Percentiles rank a stretch among this genome's conserved stretches.
These are phyloP conservation scores for Vulpes vulpes DNA, from an alignment of 2,113 vertebrate genomes.

Conservation along the genomic window DNA sequence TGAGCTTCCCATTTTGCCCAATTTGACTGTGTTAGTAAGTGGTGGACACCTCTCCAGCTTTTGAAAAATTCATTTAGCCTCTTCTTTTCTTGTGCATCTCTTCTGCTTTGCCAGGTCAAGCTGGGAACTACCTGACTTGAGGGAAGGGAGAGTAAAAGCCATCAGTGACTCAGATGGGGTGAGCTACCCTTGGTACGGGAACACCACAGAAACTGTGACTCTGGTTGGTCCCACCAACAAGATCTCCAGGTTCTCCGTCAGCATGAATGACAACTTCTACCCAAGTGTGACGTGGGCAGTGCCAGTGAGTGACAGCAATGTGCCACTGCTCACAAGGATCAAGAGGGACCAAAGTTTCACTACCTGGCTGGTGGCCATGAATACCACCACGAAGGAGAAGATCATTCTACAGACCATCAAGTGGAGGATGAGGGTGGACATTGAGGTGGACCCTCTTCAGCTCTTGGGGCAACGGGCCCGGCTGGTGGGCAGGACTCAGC, in stretches of 20 bases:
- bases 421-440: constrained; percentile 98
- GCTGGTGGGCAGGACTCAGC: constrained; percentile 94
- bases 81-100: constrained; percentile 73
- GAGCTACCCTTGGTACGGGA: constrained; percentile 99
- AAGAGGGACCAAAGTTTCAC: constrained; percentile 99
- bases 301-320: constrained; percentile 97
- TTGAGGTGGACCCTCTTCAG: constrained; percentile 95
- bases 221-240: constrained; percentile 96
- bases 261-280: constrained; percentile 99
- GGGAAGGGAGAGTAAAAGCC: constrained; percentile 96
- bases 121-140: constrained; percentile 98
- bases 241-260: constrained; percentile 96
- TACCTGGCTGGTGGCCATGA: constrained; percentile 98
- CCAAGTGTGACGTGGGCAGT: constrained; percentile 99
- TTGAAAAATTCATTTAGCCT: constrained; percentile 55
- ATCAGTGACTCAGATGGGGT: constrained; percentile 99
- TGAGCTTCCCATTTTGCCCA: not conserved
- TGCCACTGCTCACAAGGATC: constrained; percentile 96
- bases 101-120: constrained; percentile 92
- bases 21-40: not conserved
- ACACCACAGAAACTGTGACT: constrained; percentile 98
- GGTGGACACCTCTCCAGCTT: constrained; percentile 36
- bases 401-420: constrained; percentile 98
- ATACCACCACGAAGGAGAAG: constrained; percentile 96
- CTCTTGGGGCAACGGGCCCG: constrained; percentile 95